Base-by-base conservation (phyloP, 53 echinoderm and acorn worm species). In the Arbacia lixula region DNA sequence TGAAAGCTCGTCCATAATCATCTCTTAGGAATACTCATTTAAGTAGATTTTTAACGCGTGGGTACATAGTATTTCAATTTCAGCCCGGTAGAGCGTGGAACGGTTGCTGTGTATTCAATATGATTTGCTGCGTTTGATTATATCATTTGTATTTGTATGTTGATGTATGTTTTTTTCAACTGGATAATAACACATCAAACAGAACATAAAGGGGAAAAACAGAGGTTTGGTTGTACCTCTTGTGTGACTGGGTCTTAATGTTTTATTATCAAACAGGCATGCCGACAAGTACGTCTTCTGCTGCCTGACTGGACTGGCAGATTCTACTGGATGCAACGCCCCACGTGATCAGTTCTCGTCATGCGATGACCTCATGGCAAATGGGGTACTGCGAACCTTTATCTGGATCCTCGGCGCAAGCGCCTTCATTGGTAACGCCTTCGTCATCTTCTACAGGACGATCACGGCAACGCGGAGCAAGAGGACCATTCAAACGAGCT, bases 341-440 rank as follows among this genome's bases (percentile, higher is more conserved):
- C 87, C 87, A 60, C 51, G 63, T 51, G 87, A 87, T 26, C 64
- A 57, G 14, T 87, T 87, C 37, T 78, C 77, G 10, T 87, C 87
- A 4, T 87, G 87, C 66, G 65, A 62, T 32, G 87, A 79, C 19
- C 77, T 87, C 36, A 87, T 87, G 87, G 37, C 60, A 9, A 87
- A 41, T 17, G 32, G 20, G 16, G 50, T 78, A 24, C 79, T 78
- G 0, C 77, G 87, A 4, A 33, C 66, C 27, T 76, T 77, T 36
- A 77, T 87, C 33, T 87, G 87, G 87, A 87, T 87, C 16, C 77
- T 87, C 6, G 87, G 87, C 30, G 50, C 60, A 9, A 87, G 87
- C 66, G 87, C 87, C 30, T 77, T 87, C 37, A 21, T 66, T 16
- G 87, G 87, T 4, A 87, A 87, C 38, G 77, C 36, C 10, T 79